Conservation (phyloP, 2,113 vertebrate genomes). For the Furnarius figulus region DNA sequence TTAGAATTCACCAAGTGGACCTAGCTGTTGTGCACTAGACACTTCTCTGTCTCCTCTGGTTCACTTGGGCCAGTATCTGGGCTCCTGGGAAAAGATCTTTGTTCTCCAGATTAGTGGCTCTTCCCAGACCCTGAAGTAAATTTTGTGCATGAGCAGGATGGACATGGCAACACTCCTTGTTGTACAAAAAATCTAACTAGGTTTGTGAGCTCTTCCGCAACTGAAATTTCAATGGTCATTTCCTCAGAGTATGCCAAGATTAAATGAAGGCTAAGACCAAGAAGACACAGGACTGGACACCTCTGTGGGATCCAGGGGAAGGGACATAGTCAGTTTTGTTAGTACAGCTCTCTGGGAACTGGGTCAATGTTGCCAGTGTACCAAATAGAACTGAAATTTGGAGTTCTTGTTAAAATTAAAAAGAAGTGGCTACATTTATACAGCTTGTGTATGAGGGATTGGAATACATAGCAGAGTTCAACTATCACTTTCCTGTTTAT, state of each 20-base stretch:
- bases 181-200: neutral
- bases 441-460: neutral
- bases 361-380: neutral
- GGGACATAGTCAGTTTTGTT: neutral
- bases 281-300: neutral
- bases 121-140: neutral
- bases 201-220: neutral
- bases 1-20: neutral
- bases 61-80: neutral
- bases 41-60: neutral
- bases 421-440: neutral
- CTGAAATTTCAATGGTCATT: neutral
- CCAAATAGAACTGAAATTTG: neutral
- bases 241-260: neutral
- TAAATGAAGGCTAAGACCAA: neutral
- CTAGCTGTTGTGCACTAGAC: neutral
- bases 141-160: neutral
- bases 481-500: constrained; percentile 42
- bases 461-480: neutral
- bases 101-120: neutral
- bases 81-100: neutral
- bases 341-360: neutral
- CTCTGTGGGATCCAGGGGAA: neutral
- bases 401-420: neutral
- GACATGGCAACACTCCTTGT: fast-evolving